Base-by-base conservation (phyloP, 2,113 vertebrate genomes). In the Antennarius striatus region DNA sequence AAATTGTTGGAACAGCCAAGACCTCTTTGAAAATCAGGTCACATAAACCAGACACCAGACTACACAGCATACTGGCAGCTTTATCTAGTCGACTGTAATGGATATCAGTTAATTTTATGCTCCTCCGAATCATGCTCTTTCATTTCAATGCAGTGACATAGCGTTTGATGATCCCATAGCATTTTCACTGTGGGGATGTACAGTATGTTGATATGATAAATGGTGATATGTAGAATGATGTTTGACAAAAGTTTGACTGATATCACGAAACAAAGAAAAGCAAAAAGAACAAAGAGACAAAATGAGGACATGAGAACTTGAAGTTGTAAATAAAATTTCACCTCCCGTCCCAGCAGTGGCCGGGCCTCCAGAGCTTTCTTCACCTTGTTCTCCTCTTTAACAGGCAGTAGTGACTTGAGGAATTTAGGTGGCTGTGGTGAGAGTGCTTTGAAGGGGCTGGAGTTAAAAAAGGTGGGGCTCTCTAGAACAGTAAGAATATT, bases 361-460 rank as follows among this genome's bases (percentile, higher is more conserved):
- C 94, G 92, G 7, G 94, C 91, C 92, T 99, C 97, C 63, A 98
- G 87, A 1, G 89, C 88, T 15, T 80, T 92, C 86, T 91, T 96
- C 71, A 75, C 92, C 86, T 96, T 98, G 77, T 94, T 93, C 70
- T 98, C 96, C 74, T 99, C 96, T 87, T 93, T 96, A 67, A 99
- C 96, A 28, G 97, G 95, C 93, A 98, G 93, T 79, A 99, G 91
- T 17, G 95, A 94, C 82, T 97, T 98, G 85, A 99, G 97, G 91
- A 98, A 98, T 88, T 98, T 98, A 7, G 95, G 95, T 5, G 96
- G 93, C 73, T 98, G 96, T 73, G 96, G 95, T 65, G 96, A 95
- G 77, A 98, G 95, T 32, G 91, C 94, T 92, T 98, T 99, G 81
- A 98, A 97, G 46, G 96, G 94, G 83, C 95, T 97, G 71, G 93